Evolutionary conservation across 2,113 vertebrate species (phyloP).

Genomic region (Oxyura jamaicensis): DNA sequence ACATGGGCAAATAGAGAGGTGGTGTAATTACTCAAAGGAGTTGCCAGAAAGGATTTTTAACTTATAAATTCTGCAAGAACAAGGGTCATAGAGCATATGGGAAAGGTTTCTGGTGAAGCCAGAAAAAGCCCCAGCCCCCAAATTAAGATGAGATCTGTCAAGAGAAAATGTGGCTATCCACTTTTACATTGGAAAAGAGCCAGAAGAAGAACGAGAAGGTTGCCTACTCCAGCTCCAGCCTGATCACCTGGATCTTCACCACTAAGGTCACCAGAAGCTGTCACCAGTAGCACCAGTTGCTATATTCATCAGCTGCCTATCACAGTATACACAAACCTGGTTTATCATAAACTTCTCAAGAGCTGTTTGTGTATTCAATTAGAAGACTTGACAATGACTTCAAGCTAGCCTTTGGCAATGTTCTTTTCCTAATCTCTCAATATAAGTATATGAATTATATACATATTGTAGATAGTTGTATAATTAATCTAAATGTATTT

Average conservation of each 20-base stretch:
- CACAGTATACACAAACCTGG: not conserved
- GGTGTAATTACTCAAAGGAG: accelerated
- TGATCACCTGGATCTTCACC: not conserved
- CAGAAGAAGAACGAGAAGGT: not conserved
- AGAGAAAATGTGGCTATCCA: accelerated
- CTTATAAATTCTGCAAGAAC: not conserved
- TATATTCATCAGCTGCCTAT: accelerated
- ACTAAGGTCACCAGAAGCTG: not conserved
- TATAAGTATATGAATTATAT: accelerated
- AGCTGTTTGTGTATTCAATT: not conserved
- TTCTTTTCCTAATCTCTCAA: not conserved
- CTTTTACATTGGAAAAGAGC: not conserved
- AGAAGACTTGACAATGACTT: not conserved
- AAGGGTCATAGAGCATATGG: accelerated
- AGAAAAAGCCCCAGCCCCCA: not conserved
- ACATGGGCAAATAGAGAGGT: not conserved
- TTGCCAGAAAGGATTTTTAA: not conserved
- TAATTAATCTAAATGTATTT: not conserved
- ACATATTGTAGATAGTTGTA: not conserved
- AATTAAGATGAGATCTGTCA: no score
- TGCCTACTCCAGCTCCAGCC: accelerated
- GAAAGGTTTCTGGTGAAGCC: not conserved
- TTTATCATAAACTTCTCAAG: not conserved
- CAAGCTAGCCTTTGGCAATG: not conserved
- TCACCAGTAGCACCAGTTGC: accelerated